Base-by-base conservation (phyloP, 2,888 invertebrate genomes). In the Dysmachus trigonus region DNA sequence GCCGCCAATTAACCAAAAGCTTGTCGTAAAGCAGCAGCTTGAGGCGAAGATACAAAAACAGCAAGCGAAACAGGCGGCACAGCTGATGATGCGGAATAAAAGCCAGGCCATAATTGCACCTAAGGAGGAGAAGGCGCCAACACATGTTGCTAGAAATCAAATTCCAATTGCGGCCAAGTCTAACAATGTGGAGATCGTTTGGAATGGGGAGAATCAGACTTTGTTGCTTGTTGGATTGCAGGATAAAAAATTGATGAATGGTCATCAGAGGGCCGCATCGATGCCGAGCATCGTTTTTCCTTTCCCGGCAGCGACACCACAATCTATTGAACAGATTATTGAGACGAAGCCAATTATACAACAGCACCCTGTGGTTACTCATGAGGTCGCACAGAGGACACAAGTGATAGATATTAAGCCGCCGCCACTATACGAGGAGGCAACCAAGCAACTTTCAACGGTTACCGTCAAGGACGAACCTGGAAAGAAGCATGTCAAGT, bases 371-470 rank as follows among this genome's bases (percentile, higher is more conserved):
- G 87, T 76, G 33, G 72, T 53, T 86, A 87, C 47, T 33, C 87
- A 73, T 91, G 93, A 88, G 6, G 89, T 88, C 27, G 90, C 89
- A 51, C 88, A 88, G 18, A 88, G 88, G 1, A 89, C 91, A 82
- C 91, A 91, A 73, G 86, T 91, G 84, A n/a, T n/a, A n/a, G 91
- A 91, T 87, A 91, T 90, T 81, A 92, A 91, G 88, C 95, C 95
- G 5, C 94, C 94, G 10, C 95, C 95, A 15, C 94, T 95, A 86
- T 96, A 96, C 90, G 95, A 95, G 89, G 96, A 96, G 90, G 96
- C 95, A 87, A 93, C 94, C 3, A 94, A 94, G 88, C 92, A 94
- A 87, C 90, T 95, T 79, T 94, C 87, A 35, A 38, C 62, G 15
- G 74, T 84, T 31, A 84, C 51, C 15, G 86, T 81, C 33, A 71